A percentile compares a stretch with the other conserved stretches of the same genome.
These are phyloP conservation scores for Podarcis lilfordi DNA, from an alignment of 2,797 vertebrate genomes.

Conservation along the genomic window DNA sequence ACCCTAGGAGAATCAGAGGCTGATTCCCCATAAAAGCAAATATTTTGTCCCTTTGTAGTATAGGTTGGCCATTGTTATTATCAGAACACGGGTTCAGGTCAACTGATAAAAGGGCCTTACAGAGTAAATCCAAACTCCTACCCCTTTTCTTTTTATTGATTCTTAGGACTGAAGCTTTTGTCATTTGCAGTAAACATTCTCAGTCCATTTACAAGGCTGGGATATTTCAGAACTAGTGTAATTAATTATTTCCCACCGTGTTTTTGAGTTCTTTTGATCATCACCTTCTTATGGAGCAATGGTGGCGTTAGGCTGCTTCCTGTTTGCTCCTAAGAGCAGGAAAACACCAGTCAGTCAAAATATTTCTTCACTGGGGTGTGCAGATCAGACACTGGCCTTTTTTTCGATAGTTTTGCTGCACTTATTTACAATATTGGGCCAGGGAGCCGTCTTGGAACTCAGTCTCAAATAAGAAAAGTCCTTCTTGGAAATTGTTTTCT, in stretches of 20 bases:
- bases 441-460: no score
- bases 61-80: not conserved
- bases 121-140: not conserved
- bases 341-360: not conserved
- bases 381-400: not conserved
- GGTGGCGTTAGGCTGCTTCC: not conserved
- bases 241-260: not conserved
- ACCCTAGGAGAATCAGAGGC: not conserved
- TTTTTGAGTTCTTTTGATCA: not conserved
- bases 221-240: not conserved
- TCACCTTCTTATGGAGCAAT: not conserved
- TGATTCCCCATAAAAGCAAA: not conserved
- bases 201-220: not conserved
- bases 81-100: not conserved
- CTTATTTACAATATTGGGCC: no score
- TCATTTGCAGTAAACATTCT: accelerated
- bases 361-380: not conserved
- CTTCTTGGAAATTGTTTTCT: no score
- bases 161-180: not conserved
- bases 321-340: not conserved
- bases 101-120: not conserved
- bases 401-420: not conserved
- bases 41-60: not conserved
- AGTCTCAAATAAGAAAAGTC: no score
- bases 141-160: not conserved